Evolutionary conservation across 2,888 invertebrate genomes (phyloP).

Genomic region (Aphodius granarius): DNA sequence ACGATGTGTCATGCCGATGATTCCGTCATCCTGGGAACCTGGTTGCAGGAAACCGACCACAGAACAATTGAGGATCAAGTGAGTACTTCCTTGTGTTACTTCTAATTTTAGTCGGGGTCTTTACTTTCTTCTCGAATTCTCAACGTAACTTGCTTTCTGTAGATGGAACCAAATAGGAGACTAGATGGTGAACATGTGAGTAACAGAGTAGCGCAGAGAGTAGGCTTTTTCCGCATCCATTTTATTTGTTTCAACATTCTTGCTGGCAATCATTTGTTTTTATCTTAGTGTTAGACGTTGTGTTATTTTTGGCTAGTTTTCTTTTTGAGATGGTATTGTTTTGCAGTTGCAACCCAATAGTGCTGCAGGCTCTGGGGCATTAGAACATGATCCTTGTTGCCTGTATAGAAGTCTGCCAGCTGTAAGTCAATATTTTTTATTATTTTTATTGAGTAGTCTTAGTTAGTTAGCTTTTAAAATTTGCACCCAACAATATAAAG

Average conservation of each 20-base stretch:
- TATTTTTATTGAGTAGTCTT: neutral
- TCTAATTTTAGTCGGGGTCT: neutral
- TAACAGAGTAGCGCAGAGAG: slow-evolving; percentile 43
- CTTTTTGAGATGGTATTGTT: slow-evolving; percentile 7
- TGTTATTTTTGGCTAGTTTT: neutral
- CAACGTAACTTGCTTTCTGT: slow-evolving; percentile 40
- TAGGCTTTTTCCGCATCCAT: slow-evolving; percentile 19
- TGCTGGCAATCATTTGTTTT: slow-evolving; percentile 3
- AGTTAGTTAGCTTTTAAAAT: no score
- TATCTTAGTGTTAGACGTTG: neutral
- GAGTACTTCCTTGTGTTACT: slow-evolving; percentile 34
- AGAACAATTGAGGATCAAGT: slow-evolving; percentile 97
- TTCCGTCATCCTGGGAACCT: slow-evolving; percentile 89
- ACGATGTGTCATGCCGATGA: slow-evolving; percentile 87
- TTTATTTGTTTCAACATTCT: slow-evolving; percentile 32
- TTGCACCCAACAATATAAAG: slow-evolving; percentile 1
- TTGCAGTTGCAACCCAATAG: slow-evolving; percentile 89
- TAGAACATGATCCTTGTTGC: slow-evolving; percentile 95
- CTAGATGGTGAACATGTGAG: slow-evolving; percentile 82
- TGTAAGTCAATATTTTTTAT: slow-evolving; percentile 49
- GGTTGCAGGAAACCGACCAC: slow-evolving; percentile 96
- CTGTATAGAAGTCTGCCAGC: slow-evolving; percentile 72
- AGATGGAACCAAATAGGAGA: slow-evolving; percentile 85
- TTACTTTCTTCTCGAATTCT: neutral
- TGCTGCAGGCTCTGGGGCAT: slow-evolving; percentile 92